Evolutionary conservation across 1,140 invertebrate genomes (phyloP), one percentile per base, ranked within the genome.

Genomic region (Phortica variegata): DNA sequence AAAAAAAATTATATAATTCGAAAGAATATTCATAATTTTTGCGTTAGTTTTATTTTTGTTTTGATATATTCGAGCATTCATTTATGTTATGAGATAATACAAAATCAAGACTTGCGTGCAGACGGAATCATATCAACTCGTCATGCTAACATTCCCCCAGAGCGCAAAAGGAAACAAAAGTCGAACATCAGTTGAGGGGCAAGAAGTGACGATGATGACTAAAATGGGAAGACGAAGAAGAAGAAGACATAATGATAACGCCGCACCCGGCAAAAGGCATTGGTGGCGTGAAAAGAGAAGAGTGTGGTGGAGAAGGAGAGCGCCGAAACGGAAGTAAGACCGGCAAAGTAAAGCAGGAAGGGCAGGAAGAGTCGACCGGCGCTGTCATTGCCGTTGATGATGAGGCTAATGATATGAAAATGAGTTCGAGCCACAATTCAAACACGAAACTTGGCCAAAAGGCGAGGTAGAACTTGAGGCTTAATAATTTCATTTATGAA

Each of bases 361-460:
- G 26, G 1, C 40, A 41, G 2, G 33, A 44, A 2, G 37, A 46
- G 29, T 29, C 10, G 23, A 52, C 6, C 31, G 44, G 53, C 57
- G 37, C 23, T 60, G 49, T 59, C n/a, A n/a, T n/a, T n/a, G n/a
- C n/a, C n/a, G n/a, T 47, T 44, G 54, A 47, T 55, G 61, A 60
- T 65, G 57, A 45, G 49, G 44, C 61, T 55, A 65, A 65, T 65
- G 61, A 65, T 65, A 65, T 65, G 61, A 65, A 65, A 65, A 65
- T 65, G 42, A 65, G 58, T 55, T 46, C 43, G 19, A 50, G 16
- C 46, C 43, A 26, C 45, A 55, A 54, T 61, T 65, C 8, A 15
- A 9, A 65, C 61, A 65, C 61, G 61, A 62, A 43, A 55, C 44
- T 47, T 46, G 49, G n/a, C 29, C 12, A 26, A 26, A 19, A 31